phyloP scores from a whole-genome alignment of 2,888 invertebrate genomes.

The Cotesia congregata region DNA sequence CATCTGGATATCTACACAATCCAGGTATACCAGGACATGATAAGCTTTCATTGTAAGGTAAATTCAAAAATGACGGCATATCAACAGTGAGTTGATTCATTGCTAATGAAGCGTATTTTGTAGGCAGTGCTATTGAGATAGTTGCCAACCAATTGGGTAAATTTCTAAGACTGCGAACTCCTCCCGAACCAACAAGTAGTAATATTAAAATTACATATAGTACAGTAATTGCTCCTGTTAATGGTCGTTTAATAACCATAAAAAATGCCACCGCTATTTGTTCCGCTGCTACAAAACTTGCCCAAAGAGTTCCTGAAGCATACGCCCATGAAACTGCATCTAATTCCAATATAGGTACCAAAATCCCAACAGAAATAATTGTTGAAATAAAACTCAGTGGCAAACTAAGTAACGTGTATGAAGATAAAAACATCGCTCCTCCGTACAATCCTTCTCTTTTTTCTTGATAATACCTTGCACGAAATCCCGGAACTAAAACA shows the following conservation, averaged over 20 bases:
- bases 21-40: slow-evolving; percentile 68
- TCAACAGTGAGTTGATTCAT: slow-evolving; percentile 65
- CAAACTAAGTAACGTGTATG: slow-evolving; percentile 85
- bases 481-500: slow-evolving; percentile 81
- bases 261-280: slow-evolving; percentile 87
- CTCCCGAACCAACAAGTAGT: slow-evolving; percentile 66
- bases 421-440: slow-evolving; percentile 85
- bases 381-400: slow-evolving; percentile 86
- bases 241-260: slow-evolving; percentile 84
- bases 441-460: slow-evolving; percentile 90
- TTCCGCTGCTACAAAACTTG: slow-evolving; percentile 87
- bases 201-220: slow-evolving; percentile 83
- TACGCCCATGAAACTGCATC: slow-evolving; percentile 62
- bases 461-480: slow-evolving; percentile 95
- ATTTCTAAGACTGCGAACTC: slow-evolving; percentile 61
- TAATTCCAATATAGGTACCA: slow-evolving; percentile 74
- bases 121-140: slow-evolving; percentile 62
- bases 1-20: slow-evolving; percentile 79
- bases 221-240: slow-evolving; percentile 83
- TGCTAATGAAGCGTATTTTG: slow-evolving; percentile 66
- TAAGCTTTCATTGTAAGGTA: slow-evolving; percentile 72
- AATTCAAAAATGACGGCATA: slow-evolving; percentile 55
- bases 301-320: slow-evolving; percentile 78
- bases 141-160: slow-evolving; percentile 64
- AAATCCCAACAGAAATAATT: slow-evolving; percentile 79